phyloP scores from a whole-genome alignment of 1,140 invertebrate genomes.

The Drosophila bipectinata region DNA sequence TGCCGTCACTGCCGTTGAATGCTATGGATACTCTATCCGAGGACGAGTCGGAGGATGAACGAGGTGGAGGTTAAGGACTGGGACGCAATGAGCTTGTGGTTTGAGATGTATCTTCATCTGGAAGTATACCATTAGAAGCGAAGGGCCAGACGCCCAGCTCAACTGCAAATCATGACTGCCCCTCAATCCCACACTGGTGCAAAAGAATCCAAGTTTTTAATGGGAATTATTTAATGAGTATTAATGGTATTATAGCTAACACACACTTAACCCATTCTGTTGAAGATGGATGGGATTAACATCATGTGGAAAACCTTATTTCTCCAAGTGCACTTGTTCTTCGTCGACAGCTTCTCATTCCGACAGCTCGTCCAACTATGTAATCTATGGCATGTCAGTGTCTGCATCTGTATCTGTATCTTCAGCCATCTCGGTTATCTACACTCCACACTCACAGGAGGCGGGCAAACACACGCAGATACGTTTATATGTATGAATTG shows the following conservation, averaged over 20 bases:
- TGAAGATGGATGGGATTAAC: too few species aligned
- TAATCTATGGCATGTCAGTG: conserved; percentile 74
- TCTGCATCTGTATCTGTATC: conserved; percentile 39
- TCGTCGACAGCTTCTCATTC: conserved; percentile 6
- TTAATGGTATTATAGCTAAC: too few species aligned
- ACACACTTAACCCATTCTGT: too few species aligned
- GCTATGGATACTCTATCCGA: conserved; percentile 1
- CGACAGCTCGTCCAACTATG: conserved; percentile 58
- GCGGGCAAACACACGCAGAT: background rate
- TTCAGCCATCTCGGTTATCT: conserved; percentile 20
- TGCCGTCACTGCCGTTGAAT: background rate
- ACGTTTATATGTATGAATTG: conserved; percentile 31
- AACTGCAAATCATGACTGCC: conserved; percentile 60
- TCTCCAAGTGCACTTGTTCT: conserved; percentile 15
- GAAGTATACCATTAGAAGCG: conserved; percentile 39
- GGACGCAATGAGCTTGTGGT: conserved; percentile 4
- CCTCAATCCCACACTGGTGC: background rate
- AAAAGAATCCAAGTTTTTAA: background rate
- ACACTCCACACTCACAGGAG: conserved; percentile 8
- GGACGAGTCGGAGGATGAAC: background rate
- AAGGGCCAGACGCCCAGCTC: conserved; percentile 32
- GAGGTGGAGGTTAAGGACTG: conserved; percentile 2
- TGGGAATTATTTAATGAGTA: background rate
- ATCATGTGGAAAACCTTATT: background rate
- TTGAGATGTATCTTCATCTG: conserved; percentile 53